phyloP scores from a whole-genome alignment of 2,888 invertebrate genomes.

The Perizoma flavofasciatum region DNA sequence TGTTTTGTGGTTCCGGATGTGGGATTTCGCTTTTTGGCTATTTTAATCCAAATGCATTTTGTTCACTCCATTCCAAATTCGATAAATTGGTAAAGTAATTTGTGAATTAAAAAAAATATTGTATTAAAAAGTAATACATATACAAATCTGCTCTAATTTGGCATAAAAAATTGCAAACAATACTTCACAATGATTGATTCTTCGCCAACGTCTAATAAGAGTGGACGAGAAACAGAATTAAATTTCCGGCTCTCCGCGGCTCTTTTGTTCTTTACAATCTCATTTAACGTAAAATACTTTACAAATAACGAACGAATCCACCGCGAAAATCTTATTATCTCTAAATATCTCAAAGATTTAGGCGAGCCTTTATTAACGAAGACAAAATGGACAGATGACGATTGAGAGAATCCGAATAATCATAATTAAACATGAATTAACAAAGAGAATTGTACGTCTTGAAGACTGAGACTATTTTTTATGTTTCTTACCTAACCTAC shows the following conservation, averaged over 20 bases:
- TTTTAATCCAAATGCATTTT: constrained; percentile 14
- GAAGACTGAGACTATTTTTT: not conserved
- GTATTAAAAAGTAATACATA: not conserved
- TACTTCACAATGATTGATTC: constrained; percentile 52
- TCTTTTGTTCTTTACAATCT: constrained; percentile 72
- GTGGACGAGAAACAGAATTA: constrained; percentile 58
- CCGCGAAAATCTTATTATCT: constrained; percentile 62
- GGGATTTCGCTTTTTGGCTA: constrained; percentile 17
- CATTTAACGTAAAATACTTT: constrained; percentile 65
- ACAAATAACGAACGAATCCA: constrained; percentile 58
- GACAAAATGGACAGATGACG: constrained; percentile 48
- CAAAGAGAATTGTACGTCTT: constrained; percentile 24
- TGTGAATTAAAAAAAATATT: too few relatives aligned
- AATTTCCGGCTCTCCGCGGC: constrained; percentile 60
- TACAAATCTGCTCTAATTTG: constrained; percentile 26
- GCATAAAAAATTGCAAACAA: constrained; percentile 36
- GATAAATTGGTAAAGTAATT: too few relatives aligned
- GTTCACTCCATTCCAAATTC: not conserved
- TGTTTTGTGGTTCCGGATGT: constrained; percentile 18
- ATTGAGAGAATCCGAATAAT: constrained; percentile 38
- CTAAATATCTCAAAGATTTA: constrained; percentile 52
- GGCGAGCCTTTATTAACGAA: constrained; percentile 50
- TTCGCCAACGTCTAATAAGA: constrained; percentile 57
- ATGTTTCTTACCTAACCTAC: too few relatives aligned
- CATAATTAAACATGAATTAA: constrained; percentile 37